phyloP scores from a whole-genome alignment of 2,797 vertebrate species.

The Anolis apletophallus region DNA sequence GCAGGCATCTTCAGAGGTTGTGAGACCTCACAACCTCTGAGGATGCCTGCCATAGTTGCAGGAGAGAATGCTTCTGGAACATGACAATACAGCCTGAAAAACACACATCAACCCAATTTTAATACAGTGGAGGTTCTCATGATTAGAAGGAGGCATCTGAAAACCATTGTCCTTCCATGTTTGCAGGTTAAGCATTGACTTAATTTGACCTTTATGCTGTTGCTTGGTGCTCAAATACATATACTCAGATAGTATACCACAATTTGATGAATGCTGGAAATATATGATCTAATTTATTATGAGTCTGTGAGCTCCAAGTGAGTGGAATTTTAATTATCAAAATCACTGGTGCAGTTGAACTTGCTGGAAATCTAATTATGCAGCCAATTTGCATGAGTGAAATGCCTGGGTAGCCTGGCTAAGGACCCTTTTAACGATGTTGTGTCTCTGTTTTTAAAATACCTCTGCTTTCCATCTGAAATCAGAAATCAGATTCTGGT shows the following conservation, averaged over 20 bases:
- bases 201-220: background rate
- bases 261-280: background rate
- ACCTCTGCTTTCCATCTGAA: background rate
- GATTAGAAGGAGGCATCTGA: too few relatives aligned
- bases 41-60: too few relatives aligned
- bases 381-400: constrained; percentile 1
- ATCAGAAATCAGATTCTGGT: background rate
- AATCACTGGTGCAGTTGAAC: background rate
- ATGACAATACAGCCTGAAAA: too few relatives aligned
- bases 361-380: constrained; percentile 14
- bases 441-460: background rate
- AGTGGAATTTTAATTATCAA: constrained; percentile 1
- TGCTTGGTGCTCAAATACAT: background rate
- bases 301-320: background rate
- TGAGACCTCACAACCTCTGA: too few relatives aligned
- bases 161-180: too few relatives aligned
- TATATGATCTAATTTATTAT: background rate
- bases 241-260: background rate
- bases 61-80: too few relatives aligned
- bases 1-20: too few relatives aligned
- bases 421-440: background rate
- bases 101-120: too few relatives aligned
- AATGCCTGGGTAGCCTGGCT: background rate
- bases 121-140: too few relatives aligned
- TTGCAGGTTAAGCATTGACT: background rate